Conservation (phyloP, 2,797 vertebrate species). For the Enteromius anoplus region DNA sequence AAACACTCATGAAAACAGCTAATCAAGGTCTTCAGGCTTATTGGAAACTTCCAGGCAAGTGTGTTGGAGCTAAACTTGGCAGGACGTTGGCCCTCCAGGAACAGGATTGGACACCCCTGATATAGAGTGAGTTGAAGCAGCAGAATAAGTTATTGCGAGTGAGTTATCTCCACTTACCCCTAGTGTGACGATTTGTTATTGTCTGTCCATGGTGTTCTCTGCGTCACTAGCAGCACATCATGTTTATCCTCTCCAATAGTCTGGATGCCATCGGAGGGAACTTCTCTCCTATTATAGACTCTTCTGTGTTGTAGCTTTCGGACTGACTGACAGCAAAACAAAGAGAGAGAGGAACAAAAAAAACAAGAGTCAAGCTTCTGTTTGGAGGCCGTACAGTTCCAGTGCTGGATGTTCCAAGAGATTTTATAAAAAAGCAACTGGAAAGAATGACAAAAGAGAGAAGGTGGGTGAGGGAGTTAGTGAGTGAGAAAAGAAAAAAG, state of each 20-base stretch:
- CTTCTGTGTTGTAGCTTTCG: constrained; percentile 60
- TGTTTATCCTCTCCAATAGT: constrained; percentile 48
- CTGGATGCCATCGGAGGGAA: constrained; percentile 59
- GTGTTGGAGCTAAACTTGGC: background rate
- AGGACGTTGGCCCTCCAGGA: background rate
- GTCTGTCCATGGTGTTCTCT: constrained; percentile 66
- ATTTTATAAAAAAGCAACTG: constrained; percentile 61
- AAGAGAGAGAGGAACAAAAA: background rate
- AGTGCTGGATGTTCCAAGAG: constrained; percentile 59
- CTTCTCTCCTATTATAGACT: constrained; percentile 55
- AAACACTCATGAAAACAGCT: background rate
- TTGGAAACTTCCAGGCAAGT: background rate
- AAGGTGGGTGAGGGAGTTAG: constrained; percentile 55
- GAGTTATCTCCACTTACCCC: constrained; percentile 71
- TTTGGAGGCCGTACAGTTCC: constrained; percentile 1
- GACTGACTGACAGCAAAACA: constrained; percentile 11
- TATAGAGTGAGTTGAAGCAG: background rate
- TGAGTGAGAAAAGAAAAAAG: constrained; percentile 66
- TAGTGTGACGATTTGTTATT: constrained; percentile 69
- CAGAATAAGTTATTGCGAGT: constrained; percentile 34
- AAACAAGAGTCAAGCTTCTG: constrained; percentile 6
- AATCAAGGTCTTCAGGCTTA: background rate
- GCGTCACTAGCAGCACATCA: constrained; percentile 62
- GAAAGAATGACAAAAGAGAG: constrained; percentile 34
- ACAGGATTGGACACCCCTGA: background rate